Evolutionary conservation across 2,888 invertebrate genomes (phyloP), one percentile per base, ranked within the genome.

Genomic region (Acrobasis suavella): DNA sequence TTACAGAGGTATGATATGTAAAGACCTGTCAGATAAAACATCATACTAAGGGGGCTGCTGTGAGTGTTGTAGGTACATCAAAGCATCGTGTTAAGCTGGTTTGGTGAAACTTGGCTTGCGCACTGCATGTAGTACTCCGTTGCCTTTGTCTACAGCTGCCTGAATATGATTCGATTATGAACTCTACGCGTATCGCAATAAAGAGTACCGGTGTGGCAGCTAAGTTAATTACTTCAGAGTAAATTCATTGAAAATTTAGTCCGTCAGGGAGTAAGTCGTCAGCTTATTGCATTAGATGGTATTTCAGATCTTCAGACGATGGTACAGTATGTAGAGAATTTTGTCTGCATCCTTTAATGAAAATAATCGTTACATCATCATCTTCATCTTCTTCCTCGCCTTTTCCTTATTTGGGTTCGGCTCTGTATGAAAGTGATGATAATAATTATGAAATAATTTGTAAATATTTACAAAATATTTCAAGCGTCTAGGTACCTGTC

Each of bases 181-280:
- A 50, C 58, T 49, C 50, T 50, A 37, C 8, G 37, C 1, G 7
- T 15, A 49, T 50, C 3, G 50, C 17, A 50, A 49, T 58, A 49
- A 58, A 9, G 37, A 12, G n/a, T 49, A 14, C 16, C 3, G 14
- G 1, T 2, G 1, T 42, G 5, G 14, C 15, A 58, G 42, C 16
- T 12, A 15, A 59, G 59, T 59, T 59, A 59, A 59, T 59, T 59
- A 59, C 50, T 50, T 59, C 50, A 38, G 50, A 16, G 50, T 50
- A 38, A 59, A 50, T 59, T 59, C 59, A 59, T 50, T 50, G 50
- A 59, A 59, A 59, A 50, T 58, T 50, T 50, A 38, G 59, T n/a
- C 16, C 38, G 50, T 59, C 15, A 50, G 59, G 32, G n/a, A 49
- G n/a, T 22, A 55, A 50, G 52, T 52, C 32, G 50, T 50, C 59